Evolutionary conservation across 2,113 vertebrate species (phyloP).

Genomic region (Anas platyrhynchos): DNA sequence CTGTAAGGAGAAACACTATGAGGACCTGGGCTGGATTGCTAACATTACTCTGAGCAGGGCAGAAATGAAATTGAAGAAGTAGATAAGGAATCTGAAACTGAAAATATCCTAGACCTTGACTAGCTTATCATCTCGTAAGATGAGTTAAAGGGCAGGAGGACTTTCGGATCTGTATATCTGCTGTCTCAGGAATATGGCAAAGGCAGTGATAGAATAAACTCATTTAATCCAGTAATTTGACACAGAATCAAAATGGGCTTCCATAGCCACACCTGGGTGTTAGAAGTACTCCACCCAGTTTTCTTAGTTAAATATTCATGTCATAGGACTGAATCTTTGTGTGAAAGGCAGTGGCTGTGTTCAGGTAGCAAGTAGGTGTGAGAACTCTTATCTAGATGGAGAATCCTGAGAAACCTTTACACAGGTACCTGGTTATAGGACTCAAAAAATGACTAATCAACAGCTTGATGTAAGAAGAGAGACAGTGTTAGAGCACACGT

Average conservation of each 20-base stretch:
- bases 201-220: conserved; percentile 37
- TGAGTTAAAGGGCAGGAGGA: conserved; percentile 1
- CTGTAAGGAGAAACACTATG: neutral
- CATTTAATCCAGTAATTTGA: conserved; percentile 58
- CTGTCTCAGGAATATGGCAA: conserved; percentile 53
- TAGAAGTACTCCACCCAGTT: conserved; percentile 66
- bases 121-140: neutral
- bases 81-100: neutral
- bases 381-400: conserved; percentile 71
- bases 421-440: conserved; percentile 1
- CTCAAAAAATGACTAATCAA: conserved; percentile 60
- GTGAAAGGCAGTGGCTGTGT: conserved; percentile 45
- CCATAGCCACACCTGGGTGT: conserved; percentile 53
- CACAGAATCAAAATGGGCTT: conserved; percentile 60
- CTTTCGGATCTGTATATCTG: conserved; percentile 38
- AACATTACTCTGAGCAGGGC: neutral
- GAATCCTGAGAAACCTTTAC: conserved; percentile 60
- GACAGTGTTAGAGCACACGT: neutral
- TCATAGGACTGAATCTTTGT: conserved; percentile 36
- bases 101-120: neutral
- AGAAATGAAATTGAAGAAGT: conserved; percentile 3
- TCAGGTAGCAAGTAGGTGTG: conserved; percentile 67
- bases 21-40: neutral
- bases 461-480: conserved; percentile 19
- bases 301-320: conserved; percentile 65